Conservation (phyloP, 2,113 vertebrate genomes). For the Rana temporaria region DNA sequence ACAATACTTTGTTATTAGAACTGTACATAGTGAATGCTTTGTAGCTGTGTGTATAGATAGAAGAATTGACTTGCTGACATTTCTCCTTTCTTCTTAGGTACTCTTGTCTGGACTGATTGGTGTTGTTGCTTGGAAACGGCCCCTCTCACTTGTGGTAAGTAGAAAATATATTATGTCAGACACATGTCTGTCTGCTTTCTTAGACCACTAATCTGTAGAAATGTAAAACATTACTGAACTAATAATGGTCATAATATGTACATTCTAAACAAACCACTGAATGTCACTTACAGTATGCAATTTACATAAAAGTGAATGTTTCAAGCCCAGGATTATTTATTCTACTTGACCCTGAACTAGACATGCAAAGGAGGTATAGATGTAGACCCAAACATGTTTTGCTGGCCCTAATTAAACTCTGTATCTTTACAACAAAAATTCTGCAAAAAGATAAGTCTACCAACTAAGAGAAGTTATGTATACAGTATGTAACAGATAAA, state of each 20-base stretch:
- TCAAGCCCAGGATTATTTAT: too few relatives aligned
- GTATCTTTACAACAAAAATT: too few relatives aligned
- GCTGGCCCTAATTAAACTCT: too few relatives aligned
- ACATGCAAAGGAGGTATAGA: too few relatives aligned
- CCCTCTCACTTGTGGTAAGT: slow-evolving; percentile 97
- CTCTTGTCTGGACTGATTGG: slow-evolving; percentile 95
- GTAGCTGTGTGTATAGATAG: not conserved
- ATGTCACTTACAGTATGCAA: not conserved
- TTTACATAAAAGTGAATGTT: not conserved
- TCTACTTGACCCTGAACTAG: too few relatives aligned
- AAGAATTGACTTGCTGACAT: slow-evolving; percentile 8
- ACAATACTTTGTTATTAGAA: not conserved
- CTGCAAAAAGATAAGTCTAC: too few relatives aligned
- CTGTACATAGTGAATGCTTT: not conserved
- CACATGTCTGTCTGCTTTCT: not conserved
- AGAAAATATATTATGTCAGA: not conserved
- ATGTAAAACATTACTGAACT: not conserved
- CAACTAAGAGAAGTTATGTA: too few relatives aligned
- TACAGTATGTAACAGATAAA: too few relatives aligned
- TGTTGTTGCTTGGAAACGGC: slow-evolving; percentile 97
- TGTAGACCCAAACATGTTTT: too few relatives aligned
- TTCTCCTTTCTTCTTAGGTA: slow-evolving; percentile 78
- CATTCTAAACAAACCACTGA: not conserved
- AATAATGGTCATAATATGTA: not conserved
- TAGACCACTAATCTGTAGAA: slow-evolving; percentile 13